Evolutionary conservation across 2,797 vertebrate genomes (phyloP).

Genomic region (Nasua narica): DNA sequence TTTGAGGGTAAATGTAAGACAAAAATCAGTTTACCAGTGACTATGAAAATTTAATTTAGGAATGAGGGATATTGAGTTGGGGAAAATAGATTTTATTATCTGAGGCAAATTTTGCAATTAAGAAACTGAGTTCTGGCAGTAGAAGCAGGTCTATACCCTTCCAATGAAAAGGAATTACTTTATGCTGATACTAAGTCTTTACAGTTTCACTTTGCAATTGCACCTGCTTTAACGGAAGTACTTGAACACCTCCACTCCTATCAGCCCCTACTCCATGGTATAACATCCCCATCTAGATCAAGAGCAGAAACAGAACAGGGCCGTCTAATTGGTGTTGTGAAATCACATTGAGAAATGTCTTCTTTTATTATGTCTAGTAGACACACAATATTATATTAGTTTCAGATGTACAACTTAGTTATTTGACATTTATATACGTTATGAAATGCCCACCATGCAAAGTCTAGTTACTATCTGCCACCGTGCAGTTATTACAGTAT

Average conservation of each 20-base stretch:
- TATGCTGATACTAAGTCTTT: not conserved
- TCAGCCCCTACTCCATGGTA: not conserved
- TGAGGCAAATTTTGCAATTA: not conserved
- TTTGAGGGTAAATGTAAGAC: not conserved
- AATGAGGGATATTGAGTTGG: not conserved
- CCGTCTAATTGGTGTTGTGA: not conserved
- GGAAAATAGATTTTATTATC: not conserved
- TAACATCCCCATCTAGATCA: not conserved
- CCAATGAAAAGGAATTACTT: not conserved
- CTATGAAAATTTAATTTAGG: not conserved
- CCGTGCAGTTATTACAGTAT: not conserved
- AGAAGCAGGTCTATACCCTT: not conserved
- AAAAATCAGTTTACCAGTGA: not conserved
- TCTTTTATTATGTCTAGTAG: not conserved
- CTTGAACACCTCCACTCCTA: not conserved
- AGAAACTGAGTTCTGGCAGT: not conserved
- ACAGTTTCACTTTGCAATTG: not conserved
- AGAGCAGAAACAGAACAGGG: not conserved
- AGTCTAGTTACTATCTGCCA: not conserved
- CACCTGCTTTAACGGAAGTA: not conserved
- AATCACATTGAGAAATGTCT: not conserved
- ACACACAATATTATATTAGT: not conserved
- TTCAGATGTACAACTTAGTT: not conserved
- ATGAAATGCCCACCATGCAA: not conserved
- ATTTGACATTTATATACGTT: not conserved